A percentile compares a stretch with the other conserved stretches of the same genome.
These are phyloP conservation scores for Tyto alba DNA, from an alignment of 2,113 vertebrate species.

Conservation along the genomic window DNA sequence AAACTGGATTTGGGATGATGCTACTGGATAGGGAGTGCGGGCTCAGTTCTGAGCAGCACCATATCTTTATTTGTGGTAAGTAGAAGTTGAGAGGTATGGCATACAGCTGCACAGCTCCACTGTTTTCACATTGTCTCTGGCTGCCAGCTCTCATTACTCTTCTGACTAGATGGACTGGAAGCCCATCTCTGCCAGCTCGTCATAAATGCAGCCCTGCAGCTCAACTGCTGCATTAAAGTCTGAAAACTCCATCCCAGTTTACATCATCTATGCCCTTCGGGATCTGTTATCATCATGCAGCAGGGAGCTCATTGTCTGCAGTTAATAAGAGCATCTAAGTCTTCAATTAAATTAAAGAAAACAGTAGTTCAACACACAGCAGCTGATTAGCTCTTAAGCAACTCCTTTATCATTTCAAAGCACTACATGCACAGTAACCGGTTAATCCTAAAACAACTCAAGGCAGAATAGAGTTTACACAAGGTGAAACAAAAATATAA, in stretches of 20 bases:
- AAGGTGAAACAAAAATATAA: neutral
- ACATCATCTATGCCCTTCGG: accelerated
- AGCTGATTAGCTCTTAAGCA: neutral
- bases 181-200: neutral
- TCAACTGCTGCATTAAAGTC: neutral
- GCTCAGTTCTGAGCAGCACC: neutral
- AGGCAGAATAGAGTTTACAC: neutral
- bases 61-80: neutral
- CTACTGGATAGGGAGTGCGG: neutral
- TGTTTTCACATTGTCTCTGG: neutral
- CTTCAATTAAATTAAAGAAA: conserved; percentile 23
- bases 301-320: neutral
- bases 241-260: neutral
- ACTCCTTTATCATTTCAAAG: neutral
- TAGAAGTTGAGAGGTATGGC: neutral
- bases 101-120: neutral
- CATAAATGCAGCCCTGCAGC: neutral
- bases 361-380: neutral
- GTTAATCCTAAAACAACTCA: neutral
- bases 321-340: neutral
- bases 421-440: neutral
- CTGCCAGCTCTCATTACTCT: neutral
- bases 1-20: neutral
- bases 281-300: neutral
- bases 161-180: neutral